These are phyloP conservation scores for Cercocebus atys DNA, from an alignment of 2,113 vertebrate genomes.

Conservation along the genomic window DNA sequence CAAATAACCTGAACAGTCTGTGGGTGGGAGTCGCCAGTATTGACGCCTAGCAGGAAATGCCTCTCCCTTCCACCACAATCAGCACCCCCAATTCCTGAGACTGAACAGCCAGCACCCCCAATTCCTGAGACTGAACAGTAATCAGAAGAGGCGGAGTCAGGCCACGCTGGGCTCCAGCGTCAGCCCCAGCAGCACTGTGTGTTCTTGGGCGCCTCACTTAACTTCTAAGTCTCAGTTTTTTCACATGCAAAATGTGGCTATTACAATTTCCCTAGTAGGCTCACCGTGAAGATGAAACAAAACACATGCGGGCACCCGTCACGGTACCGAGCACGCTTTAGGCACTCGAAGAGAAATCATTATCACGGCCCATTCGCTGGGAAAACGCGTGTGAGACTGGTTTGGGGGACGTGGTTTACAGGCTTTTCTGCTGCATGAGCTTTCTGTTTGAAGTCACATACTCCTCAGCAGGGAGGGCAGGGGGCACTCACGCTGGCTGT, in stretches of 20 bases:
- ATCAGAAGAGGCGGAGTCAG: background rate
- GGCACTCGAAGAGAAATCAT: background rate
- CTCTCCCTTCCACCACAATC: too few relatives aligned
- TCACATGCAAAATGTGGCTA: background rate
- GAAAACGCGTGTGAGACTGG: background rate
- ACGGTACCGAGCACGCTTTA: background rate
- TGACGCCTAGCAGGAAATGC: background rate
- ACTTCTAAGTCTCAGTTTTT: background rate
- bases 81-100: too few relatives aligned
- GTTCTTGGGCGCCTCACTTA: background rate
- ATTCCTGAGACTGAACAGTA: background rate
- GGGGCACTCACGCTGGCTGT: background rate
- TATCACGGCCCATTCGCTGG: too few relatives aligned
- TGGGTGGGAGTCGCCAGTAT: rapidly evolving
- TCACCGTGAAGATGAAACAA: background rate
- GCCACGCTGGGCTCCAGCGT: background rate
- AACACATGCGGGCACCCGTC: rapidly evolving
- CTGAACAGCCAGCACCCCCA: too few relatives aligned
- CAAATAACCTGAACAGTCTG: background rate
- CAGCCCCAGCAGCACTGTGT: background rate
- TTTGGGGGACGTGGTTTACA: background rate
- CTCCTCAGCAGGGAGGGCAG: background rate
- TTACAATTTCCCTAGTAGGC: too few relatives aligned
- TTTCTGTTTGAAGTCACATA: background rate
- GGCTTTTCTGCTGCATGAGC: background rate